Evolutionary conservation across 2,113 vertebrate genomes (phyloP).

Genomic region (Carassius carassius): DNA sequence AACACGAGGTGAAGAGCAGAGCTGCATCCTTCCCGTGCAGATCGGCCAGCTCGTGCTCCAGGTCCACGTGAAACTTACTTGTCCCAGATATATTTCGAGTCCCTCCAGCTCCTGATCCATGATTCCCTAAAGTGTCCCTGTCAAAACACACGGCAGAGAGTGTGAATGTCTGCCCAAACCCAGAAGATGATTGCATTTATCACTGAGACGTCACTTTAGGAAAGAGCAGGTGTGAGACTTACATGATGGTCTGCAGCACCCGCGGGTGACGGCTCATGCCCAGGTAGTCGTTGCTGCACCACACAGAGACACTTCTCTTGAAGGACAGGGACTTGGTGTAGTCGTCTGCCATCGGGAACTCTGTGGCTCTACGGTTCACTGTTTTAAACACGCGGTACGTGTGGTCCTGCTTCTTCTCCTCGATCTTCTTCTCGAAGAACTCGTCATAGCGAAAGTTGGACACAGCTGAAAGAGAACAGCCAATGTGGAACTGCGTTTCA

Average conservation of each 20-base stretch:
- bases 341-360: slow-evolving; percentile 95
- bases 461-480: slow-evolving; percentile 67
- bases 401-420: slow-evolving; percentile 92
- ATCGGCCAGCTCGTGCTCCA: slow-evolving; percentile 91
- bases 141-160: not conserved
- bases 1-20: slow-evolving; percentile 93
- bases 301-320: slow-evolving; percentile 90
- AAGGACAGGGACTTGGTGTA: slow-evolving; percentile 81
- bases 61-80: slow-evolving; percentile 94
- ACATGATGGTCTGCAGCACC: slow-evolving; percentile 88
- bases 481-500: not conserved
- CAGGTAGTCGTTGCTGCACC: slow-evolving; percentile 98
- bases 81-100: slow-evolving; percentile 97
- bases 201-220: no score
- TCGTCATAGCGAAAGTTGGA: slow-evolving; percentile 90
- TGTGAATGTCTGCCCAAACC: not conserved
- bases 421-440: slow-evolving; percentile 96
- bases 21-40: slow-evolving; percentile 95
- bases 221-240: slow-evolving; percentile 61
- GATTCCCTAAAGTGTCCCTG: slow-evolving; percentile 89
- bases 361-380: slow-evolving; percentile 85
- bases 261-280: slow-evolving; percentile 96
- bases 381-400: slow-evolving; percentile 98
- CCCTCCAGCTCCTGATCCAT: slow-evolving; percentile 94
- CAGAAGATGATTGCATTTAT: no score